A percentile compares a stretch with the other conserved stretches of the same genome.
Conservation (phyloP, 2,797 vertebrate species). For the Dendrocincla tyrannina region DNA sequence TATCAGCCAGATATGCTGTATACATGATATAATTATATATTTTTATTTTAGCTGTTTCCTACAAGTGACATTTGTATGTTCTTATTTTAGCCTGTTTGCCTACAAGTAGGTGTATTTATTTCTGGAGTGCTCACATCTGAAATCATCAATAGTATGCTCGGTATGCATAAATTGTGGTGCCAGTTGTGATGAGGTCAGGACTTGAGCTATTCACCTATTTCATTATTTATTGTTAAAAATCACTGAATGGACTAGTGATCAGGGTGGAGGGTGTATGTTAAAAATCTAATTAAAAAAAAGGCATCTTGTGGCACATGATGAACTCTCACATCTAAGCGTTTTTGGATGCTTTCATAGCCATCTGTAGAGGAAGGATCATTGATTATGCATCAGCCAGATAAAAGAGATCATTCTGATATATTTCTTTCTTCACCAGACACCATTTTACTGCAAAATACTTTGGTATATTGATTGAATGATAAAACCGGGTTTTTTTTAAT, state of each 20-base stretch:
- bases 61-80: neutral
- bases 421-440: constrained; percentile 48
- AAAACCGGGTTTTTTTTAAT: neutral
- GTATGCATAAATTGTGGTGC: neutral
- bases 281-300: constrained; percentile 44
- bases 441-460: constrained; percentile 25
- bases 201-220: neutral
- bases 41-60: constrained; percentile 38
- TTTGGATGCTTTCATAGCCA: constrained; percentile 68
- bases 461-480: constrained; percentile 31
- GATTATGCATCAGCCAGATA: constrained; percentile 66
- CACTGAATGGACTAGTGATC: neutral
- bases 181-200: constrained; percentile 31
- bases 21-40: neutral
- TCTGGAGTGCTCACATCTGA: neutral
- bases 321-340: constrained; percentile 61
- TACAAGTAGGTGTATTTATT: constrained; percentile 19
- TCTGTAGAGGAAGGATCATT: constrained; percentile 70
- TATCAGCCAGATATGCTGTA: neutral
- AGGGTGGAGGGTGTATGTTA: constrained; percentile 31
- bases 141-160: neutral
- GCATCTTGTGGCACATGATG: constrained; percentile 52
- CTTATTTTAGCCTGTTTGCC: constrained; percentile 23
- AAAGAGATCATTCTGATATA: constrained; percentile 65
- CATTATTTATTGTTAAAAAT: constrained; percentile 38